phyloP scores from a whole-genome alignment of 2,797 vertebrate species.

The Cyprinella venusta region DNA sequence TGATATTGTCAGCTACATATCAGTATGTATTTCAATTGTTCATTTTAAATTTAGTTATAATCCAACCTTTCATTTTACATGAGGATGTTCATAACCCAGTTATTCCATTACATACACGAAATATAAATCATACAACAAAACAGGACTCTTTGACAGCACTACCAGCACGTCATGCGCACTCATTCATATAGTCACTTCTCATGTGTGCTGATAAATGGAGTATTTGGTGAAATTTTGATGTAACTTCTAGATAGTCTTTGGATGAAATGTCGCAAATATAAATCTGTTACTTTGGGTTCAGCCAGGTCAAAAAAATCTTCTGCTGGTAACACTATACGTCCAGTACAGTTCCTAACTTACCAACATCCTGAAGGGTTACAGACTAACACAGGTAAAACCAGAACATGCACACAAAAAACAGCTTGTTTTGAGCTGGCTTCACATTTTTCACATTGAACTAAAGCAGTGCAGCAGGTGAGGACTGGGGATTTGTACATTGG shows the following conservation, averaged over 20 bases:
- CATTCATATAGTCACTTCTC: neutral
- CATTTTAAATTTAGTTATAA: slow-evolving; percentile 29
- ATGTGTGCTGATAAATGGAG: neutral
- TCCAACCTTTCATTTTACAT: slow-evolving; percentile 18
- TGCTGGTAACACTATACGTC: slow-evolving; percentile 50
- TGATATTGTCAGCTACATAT: slow-evolving; percentile 59
- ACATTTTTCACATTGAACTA: slow-evolving; percentile 65
- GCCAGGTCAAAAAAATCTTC: slow-evolving; percentile 30
- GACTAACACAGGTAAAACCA: slow-evolving; percentile 59
- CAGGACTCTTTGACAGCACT: slow-evolving; percentile 7
- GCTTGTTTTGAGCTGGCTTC: slow-evolving; percentile 65
- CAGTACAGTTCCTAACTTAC: slow-evolving; percentile 44
- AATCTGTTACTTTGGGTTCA: slow-evolving; percentile 58
- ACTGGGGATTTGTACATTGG: slow-evolving; percentile 68
- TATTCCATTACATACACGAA: slow-evolving; percentile 31
- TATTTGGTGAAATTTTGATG: slow-evolving; percentile 26
- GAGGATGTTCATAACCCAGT: slow-evolving; percentile 24
- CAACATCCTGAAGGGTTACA: slow-evolving; percentile 26
- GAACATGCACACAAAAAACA: slow-evolving; percentile 74
- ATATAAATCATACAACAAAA: slow-evolving; percentile 32
- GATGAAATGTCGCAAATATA: slow-evolving; percentile 50
- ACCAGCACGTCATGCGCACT: slow-evolving; percentile 7
- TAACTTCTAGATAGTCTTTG: slow-evolving; percentile 53
- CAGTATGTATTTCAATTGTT: slow-evolving; percentile 46
- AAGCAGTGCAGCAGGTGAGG: slow-evolving; percentile 65